Evolutionary conservation across 2,888 invertebrate species (phyloP), one percentile per base, ranked within the genome.

Genomic region (Papilio elwesi): DNA sequence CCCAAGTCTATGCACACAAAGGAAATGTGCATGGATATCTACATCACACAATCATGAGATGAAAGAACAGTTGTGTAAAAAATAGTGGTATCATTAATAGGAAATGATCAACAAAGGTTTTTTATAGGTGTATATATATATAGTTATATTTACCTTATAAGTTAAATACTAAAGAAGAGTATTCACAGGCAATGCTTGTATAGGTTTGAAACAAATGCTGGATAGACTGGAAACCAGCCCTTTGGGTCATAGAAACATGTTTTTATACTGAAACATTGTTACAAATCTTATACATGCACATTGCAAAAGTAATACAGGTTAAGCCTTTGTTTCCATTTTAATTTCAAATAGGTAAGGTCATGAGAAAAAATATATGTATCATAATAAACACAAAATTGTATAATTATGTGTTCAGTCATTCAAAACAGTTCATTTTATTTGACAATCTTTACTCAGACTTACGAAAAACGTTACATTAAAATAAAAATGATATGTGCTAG

Each of bases 391-490:
- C 38, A 62, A 62, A 62, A 62, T 15, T 62, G 43, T n/a, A 59
- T 6, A 26, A 55, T 26, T 26, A 55, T 57, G 59, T 62, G 15
- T 62, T 62, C 10, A 62, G 6, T 9, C 2, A 43, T 62, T 62
- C 43, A 62, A 62, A 62, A 62, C 43, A 62, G 59, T 38, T 62
- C 59, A 62, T 62, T 62, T n/a, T 43, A n/a, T 62, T 62, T 62
- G 43, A 62, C 43, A 62, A 62, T 62, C 43, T 59, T 55, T 62
- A 43, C 43, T 43, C n/a, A 62, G 43, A 62, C 59, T 62, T 62
- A 7, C 43, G 15, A 62, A 43, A 15, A 62, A n/a, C 10, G 43
- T 62, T 15, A 43, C 15, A 43, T n/a, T 15, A 62, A 62, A 43
- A 62, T 62, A 7, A 62, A 62, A 43, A 59, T 36, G 38, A 59